Percentiles rank a stretch among this genome's conserved stretches.
These are phyloP conservation scores for Ips typographus DNA, from an alignment of 1,140 invertebrate genomes.

Conservation along the genomic window DNA sequence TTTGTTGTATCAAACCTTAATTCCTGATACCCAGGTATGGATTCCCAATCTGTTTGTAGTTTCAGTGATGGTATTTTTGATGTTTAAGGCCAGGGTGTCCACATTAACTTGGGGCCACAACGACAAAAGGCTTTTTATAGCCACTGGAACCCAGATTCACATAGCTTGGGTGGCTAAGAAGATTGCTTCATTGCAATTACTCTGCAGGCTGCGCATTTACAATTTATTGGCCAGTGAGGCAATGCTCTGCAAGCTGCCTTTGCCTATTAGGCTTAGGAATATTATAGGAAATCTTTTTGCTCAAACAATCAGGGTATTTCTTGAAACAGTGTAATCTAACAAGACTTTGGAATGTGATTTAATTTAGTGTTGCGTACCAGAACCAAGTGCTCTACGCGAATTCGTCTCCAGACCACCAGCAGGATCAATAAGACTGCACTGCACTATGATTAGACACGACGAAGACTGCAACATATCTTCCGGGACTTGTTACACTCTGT, in stretches of 20 bases:
- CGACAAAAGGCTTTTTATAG: slow-evolving; percentile 90
- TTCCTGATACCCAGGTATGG: slow-evolving; percentile 68
- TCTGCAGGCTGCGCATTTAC: slow-evolving; percentile 75
- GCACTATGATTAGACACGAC: slow-evolving; percentile 94
- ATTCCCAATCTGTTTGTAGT: slow-evolving; percentile 4
- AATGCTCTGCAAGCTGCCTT: slow-evolving; percentile 69
- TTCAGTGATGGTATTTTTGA: not conserved
- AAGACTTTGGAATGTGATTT: not conserved
- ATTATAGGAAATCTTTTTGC: slow-evolving; percentile 87
- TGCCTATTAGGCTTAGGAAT: slow-evolving; percentile 82
- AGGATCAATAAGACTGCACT: slow-evolving; percentile 82
- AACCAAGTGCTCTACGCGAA: slow-evolving; percentile 80
- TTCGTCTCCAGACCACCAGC: slow-evolving; percentile 92
- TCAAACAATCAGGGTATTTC: slow-evolving; percentile 87
- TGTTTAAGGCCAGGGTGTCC: slow-evolving; percentile 75
- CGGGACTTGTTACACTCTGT: slow-evolving; percentile 90
- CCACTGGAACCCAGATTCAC: slow-evolving; percentile 85
- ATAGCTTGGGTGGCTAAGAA: slow-evolving; percentile 90
- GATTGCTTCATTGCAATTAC: slow-evolving; percentile 85
- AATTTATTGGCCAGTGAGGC: slow-evolving; percentile 61
- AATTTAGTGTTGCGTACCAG: slow-evolving; percentile 90
- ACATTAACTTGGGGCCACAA: slow-evolving; percentile 98
- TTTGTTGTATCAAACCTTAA: slow-evolving; percentile 62
- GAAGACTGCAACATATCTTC: slow-evolving; percentile 67
- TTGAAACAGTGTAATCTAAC: not conserved